Conservation (phyloP, 2,888 invertebrate species). For the Mesochorus sp. region DNA sequence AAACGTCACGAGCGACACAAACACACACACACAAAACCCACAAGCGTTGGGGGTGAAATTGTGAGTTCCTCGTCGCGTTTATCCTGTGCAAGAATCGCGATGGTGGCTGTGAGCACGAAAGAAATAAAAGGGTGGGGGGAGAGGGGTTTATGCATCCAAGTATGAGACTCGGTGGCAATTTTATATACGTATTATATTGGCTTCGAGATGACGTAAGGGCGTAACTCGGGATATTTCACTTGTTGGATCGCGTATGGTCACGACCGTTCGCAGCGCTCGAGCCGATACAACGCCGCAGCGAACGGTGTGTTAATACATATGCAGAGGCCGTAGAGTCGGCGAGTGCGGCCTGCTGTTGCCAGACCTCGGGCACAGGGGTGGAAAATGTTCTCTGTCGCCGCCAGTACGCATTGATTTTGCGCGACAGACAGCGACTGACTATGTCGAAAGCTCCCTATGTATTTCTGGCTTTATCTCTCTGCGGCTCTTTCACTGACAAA, state of each 20-base stretch:
- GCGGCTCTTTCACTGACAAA: conserved; percentile 4
- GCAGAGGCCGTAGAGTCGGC: conserved; percentile 59
- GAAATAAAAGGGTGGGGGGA: conserved; percentile 57
- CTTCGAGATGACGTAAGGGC: not conserved
- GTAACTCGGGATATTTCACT: not conserved
- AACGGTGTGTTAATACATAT: conserved; percentile 6
- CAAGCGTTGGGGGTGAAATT: conserved; percentile 51
- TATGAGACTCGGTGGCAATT: conserved; percentile 1
- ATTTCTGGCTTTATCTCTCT: conserved; percentile 1
- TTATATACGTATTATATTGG: not conserved
- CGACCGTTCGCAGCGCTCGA: not conserved
- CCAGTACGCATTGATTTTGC: conserved; percentile 80
- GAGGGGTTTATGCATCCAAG: too few species aligned
- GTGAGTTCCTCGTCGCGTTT: conserved; percentile 27
- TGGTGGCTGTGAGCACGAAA: conserved; percentile 48
- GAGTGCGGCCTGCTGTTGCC: conserved; percentile 55
- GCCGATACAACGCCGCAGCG: not conserved
- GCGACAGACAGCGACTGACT: conserved; percentile 78
- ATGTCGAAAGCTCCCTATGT: conserved; percentile 70
- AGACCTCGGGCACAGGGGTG: conserved; percentile 43
- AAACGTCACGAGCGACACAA: conserved; percentile 27
- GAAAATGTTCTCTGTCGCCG: conserved; percentile 76
- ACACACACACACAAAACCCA: conserved; percentile 58
- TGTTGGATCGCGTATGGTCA: conserved; percentile 35
- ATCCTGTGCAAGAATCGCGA: conserved; percentile 12